phyloP scores from a whole-genome alignment of 1,140 invertebrate species.

The Macrobrachium nipponense region DNA sequence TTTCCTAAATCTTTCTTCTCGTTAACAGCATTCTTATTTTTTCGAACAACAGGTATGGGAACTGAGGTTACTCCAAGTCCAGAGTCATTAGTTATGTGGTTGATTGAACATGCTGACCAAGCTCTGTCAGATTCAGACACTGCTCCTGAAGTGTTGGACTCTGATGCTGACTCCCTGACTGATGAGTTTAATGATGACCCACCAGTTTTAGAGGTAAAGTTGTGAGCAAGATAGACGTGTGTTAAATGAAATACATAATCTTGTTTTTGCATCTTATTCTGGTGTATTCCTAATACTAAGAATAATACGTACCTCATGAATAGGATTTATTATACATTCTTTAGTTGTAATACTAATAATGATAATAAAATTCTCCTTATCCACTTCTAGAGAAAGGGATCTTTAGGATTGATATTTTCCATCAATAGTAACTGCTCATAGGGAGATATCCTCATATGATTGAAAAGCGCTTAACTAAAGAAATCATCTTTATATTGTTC shows the following conservation, averaged over 20 bases:
- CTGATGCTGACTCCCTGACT: conserved; percentile 77
- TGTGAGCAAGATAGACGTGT: neutral
- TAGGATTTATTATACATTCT: too few species aligned
- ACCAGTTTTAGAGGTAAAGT: conserved; percentile 57
- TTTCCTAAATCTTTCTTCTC: neutral
- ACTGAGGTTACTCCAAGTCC: conserved; percentile 70
- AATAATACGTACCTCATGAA: too few species aligned
- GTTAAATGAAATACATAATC: too few species aligned
- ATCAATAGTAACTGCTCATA: too few species aligned
- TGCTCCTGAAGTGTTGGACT: conserved; percentile 71
- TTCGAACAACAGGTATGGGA: conserved; percentile 54
- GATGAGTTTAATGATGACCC: conserved; percentile 72
- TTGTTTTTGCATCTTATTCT: too few species aligned
- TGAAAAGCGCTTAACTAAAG: neutral
- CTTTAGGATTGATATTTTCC: too few species aligned
- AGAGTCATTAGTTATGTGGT: conserved; percentile 85
- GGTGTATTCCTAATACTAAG: too few species aligned
- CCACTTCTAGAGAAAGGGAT: too few species aligned
- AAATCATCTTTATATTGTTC: conserved; percentile 6
- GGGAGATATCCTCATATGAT: neutral
- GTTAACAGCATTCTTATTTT: neutral
- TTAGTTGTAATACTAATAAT: too few species aligned
- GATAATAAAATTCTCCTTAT: too few species aligned
- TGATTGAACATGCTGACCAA: conserved; percentile 79
- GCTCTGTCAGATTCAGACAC: conserved; percentile 56